Evolutionary conservation across 2,113 vertebrate genomes (phyloP), one percentile per base, ranked within the genome.

Genomic region (Phrynosoma platyrhinos): DNA sequence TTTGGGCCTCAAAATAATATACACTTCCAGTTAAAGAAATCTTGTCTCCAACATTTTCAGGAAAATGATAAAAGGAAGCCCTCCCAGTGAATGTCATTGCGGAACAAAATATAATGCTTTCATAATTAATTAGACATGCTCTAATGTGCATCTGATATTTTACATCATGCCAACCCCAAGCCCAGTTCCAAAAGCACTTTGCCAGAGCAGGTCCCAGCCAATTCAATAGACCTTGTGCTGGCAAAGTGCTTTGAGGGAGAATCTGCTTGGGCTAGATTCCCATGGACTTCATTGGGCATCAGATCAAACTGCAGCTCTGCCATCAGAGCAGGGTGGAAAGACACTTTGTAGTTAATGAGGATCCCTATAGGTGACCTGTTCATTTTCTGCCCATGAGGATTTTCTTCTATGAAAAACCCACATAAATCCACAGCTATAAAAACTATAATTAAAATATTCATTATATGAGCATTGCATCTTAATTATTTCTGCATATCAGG

Each of bases 401-500:
- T 86, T 20, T 32, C 71, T 66, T 36, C 1, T 25, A 30, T 72
- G 27, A 79, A 62, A 36, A 86, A 58, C 27, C 55, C 36, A 77
- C 74, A 62, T 82, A 30, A 30, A 40, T 69, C 66, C 30, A 68
- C n/a, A 62, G 53, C 69, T 2, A 0, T 18, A 89, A 90, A 62
- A 71, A 79, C 27, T 75, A 58, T 92, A 20, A 84, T 64, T 87
- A 40, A 80, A 85, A 91, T 88, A 32, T 84, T 91, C 89, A 85
- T 87, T 83, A 84, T 76, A 89, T 89, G 64, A 72, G 84, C 87
- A 92, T 76, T 7, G n/a, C 82, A 90, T 81, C 85, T 92, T 94
- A 92, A 92, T 94, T 91, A 89, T 90, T 95, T 94, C 87, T 90
- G 84, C 27, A 32, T 82, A 87, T 88, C 58, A 77, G 85, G 91